Evolutionary conservation across 2,888 invertebrate genomes (phyloP).

Genomic region (Sminthurinus aureus): DNA sequence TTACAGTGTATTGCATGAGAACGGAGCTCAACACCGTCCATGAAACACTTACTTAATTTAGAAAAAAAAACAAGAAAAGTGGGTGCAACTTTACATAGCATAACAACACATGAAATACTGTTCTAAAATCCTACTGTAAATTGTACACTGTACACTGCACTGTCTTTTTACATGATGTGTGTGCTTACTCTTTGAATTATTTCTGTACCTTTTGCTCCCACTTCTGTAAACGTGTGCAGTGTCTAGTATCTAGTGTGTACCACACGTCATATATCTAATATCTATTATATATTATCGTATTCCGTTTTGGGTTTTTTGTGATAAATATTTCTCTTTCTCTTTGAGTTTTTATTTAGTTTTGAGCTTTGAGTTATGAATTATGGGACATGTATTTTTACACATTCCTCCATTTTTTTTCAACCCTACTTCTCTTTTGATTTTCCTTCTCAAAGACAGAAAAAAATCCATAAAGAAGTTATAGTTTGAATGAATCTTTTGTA

Average conservation of each 20-base stretch:
- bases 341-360: no score
- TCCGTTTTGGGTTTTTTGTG: background rate
- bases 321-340: background rate
- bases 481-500: no score
- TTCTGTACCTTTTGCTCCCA: no score
- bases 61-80: background rate
- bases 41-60: conserved; percentile 2
- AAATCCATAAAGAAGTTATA: no score
- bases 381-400: background rate
- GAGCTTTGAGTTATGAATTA: background rate
- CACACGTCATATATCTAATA: background rate
- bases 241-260: background rate
- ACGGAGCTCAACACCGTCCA: background rate
- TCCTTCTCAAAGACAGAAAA: no score
- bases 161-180: no score
- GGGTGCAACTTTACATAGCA: background rate
- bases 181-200: no score
- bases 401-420: background rate
- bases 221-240: background rate
- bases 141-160: no score
- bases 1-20: background rate
- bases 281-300: background rate
- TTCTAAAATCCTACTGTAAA: no score
- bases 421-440: no score
- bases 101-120: no score